phyloP scores from a whole-genome alignment of 2,797 vertebrate genomes.

The Enteromius trimaculatus region DNA sequence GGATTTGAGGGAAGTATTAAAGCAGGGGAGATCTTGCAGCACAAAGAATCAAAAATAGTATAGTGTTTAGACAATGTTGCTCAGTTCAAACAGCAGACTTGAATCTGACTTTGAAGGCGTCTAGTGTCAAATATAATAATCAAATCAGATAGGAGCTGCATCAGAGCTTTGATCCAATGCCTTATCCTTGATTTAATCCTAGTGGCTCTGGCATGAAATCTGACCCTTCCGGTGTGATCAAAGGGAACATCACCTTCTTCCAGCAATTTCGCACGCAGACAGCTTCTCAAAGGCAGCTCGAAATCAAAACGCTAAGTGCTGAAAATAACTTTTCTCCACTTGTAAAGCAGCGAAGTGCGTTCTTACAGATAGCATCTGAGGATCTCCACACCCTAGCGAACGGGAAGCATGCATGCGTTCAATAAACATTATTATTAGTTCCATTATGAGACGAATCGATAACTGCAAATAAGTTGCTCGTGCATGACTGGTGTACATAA shows the following conservation, averaged over 20 bases:
- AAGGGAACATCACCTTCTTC: slow-evolving; percentile 22
- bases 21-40: not conserved
- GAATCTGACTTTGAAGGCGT: not conserved
- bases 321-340: slow-evolving; percentile 38
- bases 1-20: not conserved
- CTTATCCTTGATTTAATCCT: slow-evolving; percentile 31
- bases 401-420: not conserved
- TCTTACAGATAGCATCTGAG: not conserved
- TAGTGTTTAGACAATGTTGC: not conserved
- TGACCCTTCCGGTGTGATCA: slow-evolving; percentile 29
- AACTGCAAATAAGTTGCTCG: slow-evolving; percentile 2
- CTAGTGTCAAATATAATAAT: not conserved
- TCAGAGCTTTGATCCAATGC: slow-evolving; percentile 28
- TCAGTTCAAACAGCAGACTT: not conserved
- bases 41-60: not conserved
- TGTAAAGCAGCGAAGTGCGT: not conserved
- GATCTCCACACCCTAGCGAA: slow-evolving; percentile 27
- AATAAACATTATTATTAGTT: slow-evolving; percentile 1
- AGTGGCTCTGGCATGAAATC: slow-evolving; percentile 17
- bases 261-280: slow-evolving; percentile 9
- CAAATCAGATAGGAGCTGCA: slow-evolving; percentile 16
- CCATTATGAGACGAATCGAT: not conserved
- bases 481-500: not conserved
- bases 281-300: not conserved
- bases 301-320: slow-evolving; percentile 16